Percentiles rank a stretch among this genome's conserved stretches.
Conservation (phyloP, 1,140 invertebrate species). For the Brachionus paranguensis region DNA sequence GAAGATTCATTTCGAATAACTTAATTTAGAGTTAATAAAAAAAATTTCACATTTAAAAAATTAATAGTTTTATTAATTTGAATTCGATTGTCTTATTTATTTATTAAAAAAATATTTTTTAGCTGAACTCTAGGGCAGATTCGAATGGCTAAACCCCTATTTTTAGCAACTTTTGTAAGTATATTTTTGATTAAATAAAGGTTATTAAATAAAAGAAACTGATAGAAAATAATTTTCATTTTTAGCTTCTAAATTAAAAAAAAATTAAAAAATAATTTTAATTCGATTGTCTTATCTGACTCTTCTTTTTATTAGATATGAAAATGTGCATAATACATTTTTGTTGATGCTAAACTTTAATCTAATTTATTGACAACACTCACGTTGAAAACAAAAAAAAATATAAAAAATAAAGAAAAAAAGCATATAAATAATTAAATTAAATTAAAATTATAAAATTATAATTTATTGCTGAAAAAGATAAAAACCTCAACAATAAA, state of each 20-base stretch:
- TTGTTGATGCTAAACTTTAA: neutral
- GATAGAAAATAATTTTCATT: too few relatives aligned
- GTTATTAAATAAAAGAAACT: too few relatives aligned
- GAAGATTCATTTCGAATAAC: too few relatives aligned
- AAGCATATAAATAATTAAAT: neutral
- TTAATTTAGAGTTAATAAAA: neutral
- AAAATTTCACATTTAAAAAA: neutral
- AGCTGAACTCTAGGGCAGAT: too few relatives aligned
- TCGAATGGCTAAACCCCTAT: too few relatives aligned
- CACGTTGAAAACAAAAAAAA: neutral
- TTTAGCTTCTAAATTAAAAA: too few relatives aligned
- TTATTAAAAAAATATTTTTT: too few relatives aligned
- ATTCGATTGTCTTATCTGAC: neutral
- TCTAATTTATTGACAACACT: neutral
- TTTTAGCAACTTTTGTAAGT: too few relatives aligned
- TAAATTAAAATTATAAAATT: neutral
- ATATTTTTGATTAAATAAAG: too few relatives aligned
- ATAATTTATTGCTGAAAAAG: neutral
- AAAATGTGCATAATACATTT: neutral
- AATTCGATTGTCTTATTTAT: too few relatives aligned
- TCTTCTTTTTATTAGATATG: neutral
- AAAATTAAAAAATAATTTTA: too few relatives aligned
- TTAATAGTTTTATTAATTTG: neutral
- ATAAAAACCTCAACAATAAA: neutral
- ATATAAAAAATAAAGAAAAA: neutral